phyloP scores from a whole-genome alignment of 2,888 invertebrate species.

The Macroteleia sp. region DNA sequence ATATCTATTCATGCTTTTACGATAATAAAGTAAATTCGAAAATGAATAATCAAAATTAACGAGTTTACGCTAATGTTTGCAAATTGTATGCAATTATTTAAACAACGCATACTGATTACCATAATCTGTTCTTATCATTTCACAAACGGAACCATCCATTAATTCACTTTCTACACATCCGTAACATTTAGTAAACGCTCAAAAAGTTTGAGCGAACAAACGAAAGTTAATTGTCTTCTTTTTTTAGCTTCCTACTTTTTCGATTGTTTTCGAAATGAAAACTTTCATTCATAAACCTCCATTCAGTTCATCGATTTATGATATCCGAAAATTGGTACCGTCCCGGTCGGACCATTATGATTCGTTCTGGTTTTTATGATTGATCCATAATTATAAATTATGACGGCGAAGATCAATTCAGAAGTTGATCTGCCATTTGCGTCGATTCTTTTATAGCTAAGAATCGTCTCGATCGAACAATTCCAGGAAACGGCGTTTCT shows the following conservation, averaged over 20 bases:
- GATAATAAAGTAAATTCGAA: too few species aligned
- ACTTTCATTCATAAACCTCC: slow-evolving; percentile 39
- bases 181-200: neutral
- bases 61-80: too few species aligned
- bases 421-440: slow-evolving; percentile 48
- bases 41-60: too few species aligned
- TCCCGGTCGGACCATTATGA: slow-evolving; percentile 2
- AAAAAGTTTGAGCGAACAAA: slow-evolving; percentile 11
- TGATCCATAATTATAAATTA: slow-evolving; percentile 57
- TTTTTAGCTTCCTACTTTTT: slow-evolving; percentile 34
- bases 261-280: slow-evolving; percentile 24
- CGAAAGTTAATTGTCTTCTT: slow-evolving; percentile 33
- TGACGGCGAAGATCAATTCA: slow-evolving; percentile 39
- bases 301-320: neutral
- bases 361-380: slow-evolving; percentile 52
- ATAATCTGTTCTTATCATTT: too few species aligned
- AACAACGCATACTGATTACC: too few species aligned
- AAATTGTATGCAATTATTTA: too few species aligned
- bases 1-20: too few species aligned
- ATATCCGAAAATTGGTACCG: slow-evolving; percentile 36
- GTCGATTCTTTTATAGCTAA: slow-evolving; percentile 67
- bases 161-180: slow-evolving; percentile 23
- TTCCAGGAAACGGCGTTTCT: slow-evolving; percentile 74
- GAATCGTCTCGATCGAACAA: slow-evolving; percentile 75
- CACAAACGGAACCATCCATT: too few species aligned